These are phyloP conservation scores for Procavia capensis DNA, from an alignment of 2,113 vertebrate species.

Conservation along the genomic window DNA sequence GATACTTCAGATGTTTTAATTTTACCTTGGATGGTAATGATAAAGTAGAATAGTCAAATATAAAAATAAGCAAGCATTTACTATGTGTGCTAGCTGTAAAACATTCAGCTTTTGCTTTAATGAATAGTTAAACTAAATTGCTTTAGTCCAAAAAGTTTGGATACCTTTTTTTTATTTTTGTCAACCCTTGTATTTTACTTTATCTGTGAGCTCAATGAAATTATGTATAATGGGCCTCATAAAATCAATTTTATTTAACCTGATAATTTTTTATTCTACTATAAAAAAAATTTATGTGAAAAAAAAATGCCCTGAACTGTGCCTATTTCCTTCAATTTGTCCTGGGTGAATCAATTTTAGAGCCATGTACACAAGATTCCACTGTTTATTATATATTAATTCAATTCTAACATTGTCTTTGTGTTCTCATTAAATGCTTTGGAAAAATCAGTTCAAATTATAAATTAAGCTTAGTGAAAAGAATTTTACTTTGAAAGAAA, in stretches of 20 bases:
- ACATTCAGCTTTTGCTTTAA: neutral
- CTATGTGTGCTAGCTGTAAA: neutral
- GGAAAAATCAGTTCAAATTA: slow-evolving; percentile 28
- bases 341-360: neutral
- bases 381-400: neutral
- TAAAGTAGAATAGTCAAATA: neutral
- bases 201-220: neutral
- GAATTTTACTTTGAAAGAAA: slow-evolving; percentile 54
- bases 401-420: neutral
- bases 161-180: neutral
- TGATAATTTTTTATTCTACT: neutral
- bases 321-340: neutral
- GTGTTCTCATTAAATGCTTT: neutral
- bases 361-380: neutral
- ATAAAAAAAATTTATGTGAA: neutral
- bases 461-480: slow-evolving; percentile 24
- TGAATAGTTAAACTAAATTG: neutral
- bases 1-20: neutral
- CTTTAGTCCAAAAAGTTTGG: neutral
- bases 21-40: neutral
- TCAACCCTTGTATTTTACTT: neutral
- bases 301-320: neutral
- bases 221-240: neutral
- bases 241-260: neutral
- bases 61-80: neutral